These are phyloP conservation scores for Perizoma affinitatum DNA, from an alignment of 2,888 invertebrate genomes.

Conservation along the genomic window DNA sequence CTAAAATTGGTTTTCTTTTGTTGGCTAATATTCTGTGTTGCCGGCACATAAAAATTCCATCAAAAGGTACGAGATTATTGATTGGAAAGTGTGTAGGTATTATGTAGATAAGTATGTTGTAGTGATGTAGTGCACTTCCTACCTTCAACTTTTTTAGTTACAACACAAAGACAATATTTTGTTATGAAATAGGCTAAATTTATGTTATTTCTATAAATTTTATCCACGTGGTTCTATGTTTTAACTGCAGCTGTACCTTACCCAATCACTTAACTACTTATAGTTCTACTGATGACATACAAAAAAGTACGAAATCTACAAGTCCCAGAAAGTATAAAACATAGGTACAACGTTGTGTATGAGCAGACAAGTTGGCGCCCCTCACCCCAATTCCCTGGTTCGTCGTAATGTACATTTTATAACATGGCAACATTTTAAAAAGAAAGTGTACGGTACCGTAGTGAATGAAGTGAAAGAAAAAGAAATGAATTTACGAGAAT, in stretches of 20 bases:
- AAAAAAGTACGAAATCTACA: too few species aligned
- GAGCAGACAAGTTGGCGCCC: conserved; percentile 25
- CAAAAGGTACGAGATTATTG: conserved; percentile 13
- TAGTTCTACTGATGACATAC: too few species aligned
- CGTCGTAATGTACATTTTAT: conserved; percentile 22
- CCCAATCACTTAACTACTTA: too few species aligned
- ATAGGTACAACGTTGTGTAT: background rate
- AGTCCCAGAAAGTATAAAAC: too few species aligned
- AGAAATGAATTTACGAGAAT: conserved; percentile 84
- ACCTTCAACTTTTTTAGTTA: too few species aligned
- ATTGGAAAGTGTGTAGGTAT: background rate
- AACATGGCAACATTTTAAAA: conserved; percentile 77
- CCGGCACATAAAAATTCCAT: conserved; percentile 25
- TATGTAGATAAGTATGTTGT: background rate
- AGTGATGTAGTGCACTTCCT: background rate
- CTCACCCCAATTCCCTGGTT: conserved; percentile 8
- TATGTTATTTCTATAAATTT: too few species aligned
- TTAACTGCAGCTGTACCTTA: too few species aligned
- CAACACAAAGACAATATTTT: too few species aligned
- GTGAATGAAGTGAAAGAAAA: conserved; percentile 58
- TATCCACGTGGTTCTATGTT: too few species aligned
- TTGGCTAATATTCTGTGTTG: conserved; percentile 43
- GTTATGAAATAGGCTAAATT: too few species aligned
- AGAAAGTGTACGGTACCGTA: conserved; percentile 61
- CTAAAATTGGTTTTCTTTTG: conserved; percentile 34